Base-by-base conservation (phyloP, 1,140 invertebrate genomes). In the Kradibia gibbosae region DNA sequence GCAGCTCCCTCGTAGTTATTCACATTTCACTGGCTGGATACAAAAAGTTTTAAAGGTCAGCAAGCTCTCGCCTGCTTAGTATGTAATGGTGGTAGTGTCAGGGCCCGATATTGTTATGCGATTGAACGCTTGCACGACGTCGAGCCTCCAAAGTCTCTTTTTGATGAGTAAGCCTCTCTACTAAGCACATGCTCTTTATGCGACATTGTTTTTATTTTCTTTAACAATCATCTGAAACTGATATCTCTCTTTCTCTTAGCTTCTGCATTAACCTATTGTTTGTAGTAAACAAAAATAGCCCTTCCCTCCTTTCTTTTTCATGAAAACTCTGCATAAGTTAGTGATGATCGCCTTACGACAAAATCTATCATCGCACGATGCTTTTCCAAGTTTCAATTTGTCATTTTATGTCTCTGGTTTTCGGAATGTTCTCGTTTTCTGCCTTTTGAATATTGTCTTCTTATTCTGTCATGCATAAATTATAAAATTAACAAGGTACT, bases 21-120 rank as follows among this genome's bases (percentile, higher is more conserved):
- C 72, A 8, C 45, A n/a, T 48, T 62, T 84, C 62, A 31, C 70
- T 48, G 70, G 72, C 72, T 83, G 81, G 42, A 80, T 77, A 31
- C 45, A 45, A 53, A 84, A 84, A 82, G 73, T 82, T 78, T 84
- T 79, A 84, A 84, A 84, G 83, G 83, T 84, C 28, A 81, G 71
- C 60, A 20, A 70, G 13, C 28, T 17, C 34, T 67, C 55, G 8
- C 31, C 57, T 48, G 28, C 70, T 7, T 67, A 34, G 15, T 67
- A 67, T 67, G 65, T 48, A 50, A 45, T 48, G 48, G 25, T 28
- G 25, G 10, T 48, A 11, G 1, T 20, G 17, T 28, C 17, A 15
- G 13, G 70, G 5, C 70, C 48, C 36, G 34, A 48, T 25, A 42
- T 39, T 60, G 13, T 60, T 60, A 13, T 39, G 13, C 34, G 73